Percentiles rank a stretch among this genome's conserved stretches.
These are phyloP conservation scores for Bubo scandiacus DNA, from an alignment of 2,113 vertebrate genomes.

Conservation along the genomic window DNA sequence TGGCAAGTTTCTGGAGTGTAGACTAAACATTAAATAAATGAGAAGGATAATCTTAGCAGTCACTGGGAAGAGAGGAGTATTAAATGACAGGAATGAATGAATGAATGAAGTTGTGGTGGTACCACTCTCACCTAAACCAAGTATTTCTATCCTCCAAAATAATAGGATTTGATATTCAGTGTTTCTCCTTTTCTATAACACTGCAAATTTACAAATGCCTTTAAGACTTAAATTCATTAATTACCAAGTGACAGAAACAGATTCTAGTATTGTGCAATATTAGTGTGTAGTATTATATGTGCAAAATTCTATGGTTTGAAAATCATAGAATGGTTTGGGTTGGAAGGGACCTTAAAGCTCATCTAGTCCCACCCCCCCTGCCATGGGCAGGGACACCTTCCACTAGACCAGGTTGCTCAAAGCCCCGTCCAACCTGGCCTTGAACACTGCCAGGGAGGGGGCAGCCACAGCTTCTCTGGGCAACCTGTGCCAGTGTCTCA, in stretches of 20 bases:
- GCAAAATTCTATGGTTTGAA: no score
- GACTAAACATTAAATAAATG: conserved; percentile 32
- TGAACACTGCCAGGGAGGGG: no score
- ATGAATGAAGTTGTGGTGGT: neutral
- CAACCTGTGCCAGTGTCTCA: no score
- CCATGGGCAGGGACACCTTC: no score
- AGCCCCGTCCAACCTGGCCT: no score
- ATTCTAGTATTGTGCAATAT: neutral
- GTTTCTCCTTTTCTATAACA: neutral
- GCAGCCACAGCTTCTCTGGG: no score
- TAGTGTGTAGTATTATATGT: no score
- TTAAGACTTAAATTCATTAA: neutral
- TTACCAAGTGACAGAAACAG: neutral
- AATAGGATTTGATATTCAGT: neutral
- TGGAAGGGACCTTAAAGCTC: no score
- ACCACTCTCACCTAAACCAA: neutral
- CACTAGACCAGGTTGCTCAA: no score
- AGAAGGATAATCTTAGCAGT: neutral
- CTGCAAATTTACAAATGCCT: neutral
- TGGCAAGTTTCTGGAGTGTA: neutral
- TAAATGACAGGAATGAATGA: neutral
- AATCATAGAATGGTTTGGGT: no score
- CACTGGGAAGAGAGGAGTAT: neutral
- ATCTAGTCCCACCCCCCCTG: no score
- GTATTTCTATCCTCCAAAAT: neutral